Base-by-base conservation (phyloP, 1,140 invertebrate species). In the Pectinophora gossypiella region DNA sequence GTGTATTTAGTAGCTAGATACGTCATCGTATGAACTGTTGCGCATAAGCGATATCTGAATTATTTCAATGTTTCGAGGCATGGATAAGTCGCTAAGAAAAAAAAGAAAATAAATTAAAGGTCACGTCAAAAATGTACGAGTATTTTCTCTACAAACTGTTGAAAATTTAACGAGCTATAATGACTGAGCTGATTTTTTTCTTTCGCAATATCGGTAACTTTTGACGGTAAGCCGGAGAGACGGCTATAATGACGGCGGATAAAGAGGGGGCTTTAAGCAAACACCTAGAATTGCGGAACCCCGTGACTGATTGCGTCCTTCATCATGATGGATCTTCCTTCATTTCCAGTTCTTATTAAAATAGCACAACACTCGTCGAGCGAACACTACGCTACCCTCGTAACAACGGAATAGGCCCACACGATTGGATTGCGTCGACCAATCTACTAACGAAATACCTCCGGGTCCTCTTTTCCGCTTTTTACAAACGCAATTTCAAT, bases 251-350 rank as follows among this genome's bases (percentile, higher is more conserved):
- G 59, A 65, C 54, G 61, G 51, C 38, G 47, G 36, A 44, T 56
- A 57, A 64, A 70, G 45, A 57, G 35, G 15, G 22, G 27, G 40
- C 57, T 56, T 52, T 32, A 45, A 35, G n/a, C n/a, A 38, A 47
- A 53, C 55, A 46, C 32, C 57, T 62, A 50, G 50, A 51, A 53
- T 61, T 57, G 54, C 53, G 51, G 59, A 23, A 57, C 48, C 47
- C 19, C 40, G 48, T 72, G 68, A 74, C 51, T 64, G 69, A 72
- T 72, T 62, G 48, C 54, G 52, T 59, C 61, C 57, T 65, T 60
- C 40, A 36, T 52, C 43, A 45, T 74, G 64, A 73, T 68, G 64
- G 56, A 72, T 68, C 54, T 44, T 36, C 52, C 36, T 50, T 58
- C 51, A 55, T 54, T 46, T 48, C 22, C 46, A 38, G 35, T 55